These are phyloP conservation scores for Pogonus chalceus DNA, from an alignment of 1,140 invertebrate genomes.

Conservation along the genomic window DNA sequence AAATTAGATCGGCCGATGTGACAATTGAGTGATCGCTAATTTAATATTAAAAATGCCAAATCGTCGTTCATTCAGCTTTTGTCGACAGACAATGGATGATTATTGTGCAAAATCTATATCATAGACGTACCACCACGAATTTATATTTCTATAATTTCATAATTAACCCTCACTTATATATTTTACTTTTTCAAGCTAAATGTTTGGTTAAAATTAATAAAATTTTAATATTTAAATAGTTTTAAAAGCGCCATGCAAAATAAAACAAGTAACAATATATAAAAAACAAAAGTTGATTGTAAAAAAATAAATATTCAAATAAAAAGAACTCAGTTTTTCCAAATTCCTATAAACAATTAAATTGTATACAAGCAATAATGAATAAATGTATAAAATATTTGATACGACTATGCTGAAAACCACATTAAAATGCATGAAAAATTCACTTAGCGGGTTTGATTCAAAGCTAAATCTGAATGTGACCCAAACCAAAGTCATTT, in stretches of 20 bases:
- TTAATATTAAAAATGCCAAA: constrained; percentile 1
- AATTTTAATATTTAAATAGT: no score
- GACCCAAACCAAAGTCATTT: no score
- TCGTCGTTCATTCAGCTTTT: not conserved
- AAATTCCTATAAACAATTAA: not conserved
- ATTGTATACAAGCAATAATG: no score
- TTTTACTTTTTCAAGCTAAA: no score
- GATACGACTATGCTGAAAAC: no score
- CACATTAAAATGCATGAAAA: not conserved
- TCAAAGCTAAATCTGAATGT: not conserved
- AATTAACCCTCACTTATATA: not conserved
- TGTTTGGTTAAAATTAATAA: no score
- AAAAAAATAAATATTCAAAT: not conserved
- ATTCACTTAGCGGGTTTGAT: not conserved
- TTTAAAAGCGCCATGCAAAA: no score
- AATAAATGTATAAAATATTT: no score
- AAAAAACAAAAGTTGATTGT: not conserved
- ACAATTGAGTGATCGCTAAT: constrained; percentile 1
- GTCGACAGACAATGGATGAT: not conserved
- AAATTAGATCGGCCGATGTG: not conserved
- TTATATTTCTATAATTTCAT: not conserved
- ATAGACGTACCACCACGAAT: not conserved
- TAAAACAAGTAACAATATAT: no score
- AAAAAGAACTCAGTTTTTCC: not conserved
- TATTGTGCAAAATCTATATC: not conserved